Evolutionary conservation across 2,888 invertebrate genomes (phyloP), one percentile per base, ranked within the genome.

Genomic region (Hyles lineata): DNA sequence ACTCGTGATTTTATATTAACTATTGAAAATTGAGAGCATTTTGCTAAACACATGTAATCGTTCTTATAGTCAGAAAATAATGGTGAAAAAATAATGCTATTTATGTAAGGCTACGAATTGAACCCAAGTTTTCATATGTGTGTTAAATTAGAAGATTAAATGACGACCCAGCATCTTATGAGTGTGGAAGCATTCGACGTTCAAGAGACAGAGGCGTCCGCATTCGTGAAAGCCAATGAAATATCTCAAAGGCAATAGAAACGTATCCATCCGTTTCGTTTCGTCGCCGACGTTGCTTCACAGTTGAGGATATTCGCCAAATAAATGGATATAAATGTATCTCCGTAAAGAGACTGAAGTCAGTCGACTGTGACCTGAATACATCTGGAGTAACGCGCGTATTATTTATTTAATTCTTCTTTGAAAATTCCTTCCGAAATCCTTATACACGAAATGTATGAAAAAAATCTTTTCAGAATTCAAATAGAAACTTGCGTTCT

Each of bases 171-270:
- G 50, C 5, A 67, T 23, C 67, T 67, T 23, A 50, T 67, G 43
- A 67, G 67, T 67, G 67, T 50, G 17, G 9, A 67, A 78, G 76
- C 78, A 82, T 80, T 80, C 80, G 80, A 82, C 81, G 76, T 77
- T 75, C 74, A 81, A 84, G 83, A 82, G 80, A 82, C 81, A 81
- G 80, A 83, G 81, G 81, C 82, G 82, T 85, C 82, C 85, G 82
- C 82, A 87, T 88, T 85, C 85, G 83, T 87, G 83, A 86, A 85
- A 86, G 86, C 85, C 87, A 87, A 87, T 87, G 87, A 86, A 86
- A 88, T 88, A 86, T 87, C 83, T 87, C 83, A 83, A 84, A 85
- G 83, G 85, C 86, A 85, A 87, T 87, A 86, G 83, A 85, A 88
- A 85, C 79, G 83, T 85, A 86, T 82, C 85, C 87, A 85, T 85